phyloP scores from a whole-genome alignment of 2,888 invertebrate genomes.

The Urechis unicinctus region DNA sequence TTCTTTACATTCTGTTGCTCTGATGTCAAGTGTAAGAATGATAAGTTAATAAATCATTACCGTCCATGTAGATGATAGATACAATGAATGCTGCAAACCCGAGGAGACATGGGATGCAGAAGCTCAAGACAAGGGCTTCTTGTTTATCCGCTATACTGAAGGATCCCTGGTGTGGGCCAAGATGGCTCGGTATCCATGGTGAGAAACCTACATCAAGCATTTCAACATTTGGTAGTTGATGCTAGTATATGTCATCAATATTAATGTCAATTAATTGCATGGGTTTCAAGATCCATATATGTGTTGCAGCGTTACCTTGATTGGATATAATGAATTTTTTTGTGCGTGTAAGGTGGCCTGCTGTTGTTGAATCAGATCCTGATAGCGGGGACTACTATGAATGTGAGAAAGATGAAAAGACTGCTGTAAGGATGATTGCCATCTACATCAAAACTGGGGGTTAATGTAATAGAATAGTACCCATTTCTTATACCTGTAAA shows the following conservation, averaged over 20 bases:
- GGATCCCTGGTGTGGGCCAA: conserved; percentile 66
- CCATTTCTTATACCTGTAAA: too few relatives aligned
- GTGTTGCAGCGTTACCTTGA: too few relatives aligned
- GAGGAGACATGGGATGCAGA: conserved; percentile 32
- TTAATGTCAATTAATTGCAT: background rate
- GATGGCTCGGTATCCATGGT: conserved; percentile 61
- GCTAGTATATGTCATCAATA: too few relatives aligned
- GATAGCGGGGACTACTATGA: background rate
- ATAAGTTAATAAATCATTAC: too few relatives aligned
- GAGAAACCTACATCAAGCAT: conserved; percentile 6
- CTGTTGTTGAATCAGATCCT: background rate
- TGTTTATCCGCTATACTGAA: conserved; percentile 59
- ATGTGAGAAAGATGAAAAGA: background rate
- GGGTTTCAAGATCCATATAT: background rate
- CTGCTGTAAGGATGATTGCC: background rate
- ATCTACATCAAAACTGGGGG: too few relatives aligned
- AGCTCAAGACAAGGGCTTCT: conserved; percentile 55
- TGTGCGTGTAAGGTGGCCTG: background rate
- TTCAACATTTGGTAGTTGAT: background rate
- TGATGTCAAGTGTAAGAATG: too few relatives aligned
- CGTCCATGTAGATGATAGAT: background rate
- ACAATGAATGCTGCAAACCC: background rate
- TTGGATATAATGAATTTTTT: too few relatives aligned
- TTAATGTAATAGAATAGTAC: too few relatives aligned
- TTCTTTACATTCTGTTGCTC: too few relatives aligned